Evolutionary conservation across 2,888 invertebrate species (phyloP).

Genomic region (Epiblema foenella): DNA sequence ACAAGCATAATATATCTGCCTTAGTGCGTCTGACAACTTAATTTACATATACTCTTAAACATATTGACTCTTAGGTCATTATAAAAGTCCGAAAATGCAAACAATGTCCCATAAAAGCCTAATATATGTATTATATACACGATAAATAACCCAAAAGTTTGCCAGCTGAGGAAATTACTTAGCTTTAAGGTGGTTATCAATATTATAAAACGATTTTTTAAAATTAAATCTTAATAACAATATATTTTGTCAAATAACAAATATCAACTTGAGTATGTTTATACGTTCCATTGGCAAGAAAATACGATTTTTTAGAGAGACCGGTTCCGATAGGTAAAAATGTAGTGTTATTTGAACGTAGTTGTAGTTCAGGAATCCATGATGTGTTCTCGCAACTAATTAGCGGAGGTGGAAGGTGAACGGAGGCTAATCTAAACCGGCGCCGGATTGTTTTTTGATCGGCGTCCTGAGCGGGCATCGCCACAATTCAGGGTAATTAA

Average conservation of each 20-base stretch:
- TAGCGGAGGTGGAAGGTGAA: constrained; percentile 62
- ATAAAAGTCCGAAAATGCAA: constrained; percentile 58
- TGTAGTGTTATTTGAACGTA: background rate
- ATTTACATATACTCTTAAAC: constrained; percentile 54
- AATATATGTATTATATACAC: constrained; percentile 50
- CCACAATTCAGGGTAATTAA: constrained; percentile 78
- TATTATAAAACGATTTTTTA: constrained; percentile 28
- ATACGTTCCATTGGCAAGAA: constrained; percentile 75
- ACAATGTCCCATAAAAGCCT: constrained; percentile 52
- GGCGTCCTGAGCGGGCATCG: constrained; percentile 63
- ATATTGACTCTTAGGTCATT: constrained; percentile 28
- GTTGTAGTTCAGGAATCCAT: constrained; percentile 29
- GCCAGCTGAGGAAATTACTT: constrained; percentile 60
- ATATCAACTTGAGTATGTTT: constrained; percentile 51
- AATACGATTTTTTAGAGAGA: constrained; percentile 66
- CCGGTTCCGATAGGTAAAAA: constrained; percentile 51
- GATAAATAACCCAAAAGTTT: constrained; percentile 52
- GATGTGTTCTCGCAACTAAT: constrained; percentile 31
- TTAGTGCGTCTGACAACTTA: constrained; percentile 51
- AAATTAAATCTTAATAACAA: constrained; percentile 18
- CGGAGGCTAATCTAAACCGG: constrained; percentile 69
- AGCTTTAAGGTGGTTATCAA: constrained; percentile 53
- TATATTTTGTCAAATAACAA: constrained; percentile 15
- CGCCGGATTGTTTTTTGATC: constrained; percentile 69
- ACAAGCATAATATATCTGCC: constrained; percentile 52